Evolutionary conservation across 2,797 vertebrate species (phyloP).

Genomic region (Telmatherina bonti): DNA sequence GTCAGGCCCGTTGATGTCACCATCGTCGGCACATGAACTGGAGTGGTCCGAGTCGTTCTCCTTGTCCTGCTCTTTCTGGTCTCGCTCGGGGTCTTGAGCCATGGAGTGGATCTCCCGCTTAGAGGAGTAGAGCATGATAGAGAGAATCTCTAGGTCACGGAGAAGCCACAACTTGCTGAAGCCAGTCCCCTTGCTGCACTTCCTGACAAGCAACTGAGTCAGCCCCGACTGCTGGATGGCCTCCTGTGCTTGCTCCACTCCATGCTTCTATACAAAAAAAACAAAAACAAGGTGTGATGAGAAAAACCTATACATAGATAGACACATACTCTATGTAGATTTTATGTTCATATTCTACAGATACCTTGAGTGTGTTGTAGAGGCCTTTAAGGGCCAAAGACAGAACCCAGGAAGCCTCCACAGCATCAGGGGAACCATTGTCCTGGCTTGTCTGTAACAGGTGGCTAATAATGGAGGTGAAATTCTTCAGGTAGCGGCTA

Average conservation of each 20-base stretch:
- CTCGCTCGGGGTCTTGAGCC: conserved; percentile 86
- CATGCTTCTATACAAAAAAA: conserved; percentile 84
- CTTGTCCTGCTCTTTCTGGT: conserved; percentile 87
- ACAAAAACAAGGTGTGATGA: conserved; percentile 5
- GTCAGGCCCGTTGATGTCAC: conserved; percentile 87
- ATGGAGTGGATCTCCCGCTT: conserved; percentile 92
- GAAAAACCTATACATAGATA: not conserved
- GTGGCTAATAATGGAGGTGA: conserved; percentile 91
- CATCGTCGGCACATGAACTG: conserved; percentile 82
- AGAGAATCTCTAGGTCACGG: conserved; percentile 95
- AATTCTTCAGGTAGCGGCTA: conserved; percentile 90
- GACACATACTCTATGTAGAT: not conserved
- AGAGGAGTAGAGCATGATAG: conserved; percentile 97
- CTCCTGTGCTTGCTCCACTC: conserved; percentile 88
- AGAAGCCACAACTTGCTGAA: conserved; percentile 99
- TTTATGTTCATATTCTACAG: not conserved
- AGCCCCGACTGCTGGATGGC: conserved; percentile 91
- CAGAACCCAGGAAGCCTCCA: conserved; percentile 96
- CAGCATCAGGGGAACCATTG: conserved; percentile 87
- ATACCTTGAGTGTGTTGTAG: conserved; percentile 94
- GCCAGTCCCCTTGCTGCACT: conserved; percentile 97
- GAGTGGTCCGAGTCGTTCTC: conserved; percentile 87
- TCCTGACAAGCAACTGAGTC: conserved; percentile 94
- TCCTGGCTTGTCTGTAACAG: conserved; percentile 90
- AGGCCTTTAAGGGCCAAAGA: conserved; percentile 95